Evolutionary conservation across 2,888 invertebrate genomes (phyloP).

Genomic region (Lasiommata megera): DNA sequence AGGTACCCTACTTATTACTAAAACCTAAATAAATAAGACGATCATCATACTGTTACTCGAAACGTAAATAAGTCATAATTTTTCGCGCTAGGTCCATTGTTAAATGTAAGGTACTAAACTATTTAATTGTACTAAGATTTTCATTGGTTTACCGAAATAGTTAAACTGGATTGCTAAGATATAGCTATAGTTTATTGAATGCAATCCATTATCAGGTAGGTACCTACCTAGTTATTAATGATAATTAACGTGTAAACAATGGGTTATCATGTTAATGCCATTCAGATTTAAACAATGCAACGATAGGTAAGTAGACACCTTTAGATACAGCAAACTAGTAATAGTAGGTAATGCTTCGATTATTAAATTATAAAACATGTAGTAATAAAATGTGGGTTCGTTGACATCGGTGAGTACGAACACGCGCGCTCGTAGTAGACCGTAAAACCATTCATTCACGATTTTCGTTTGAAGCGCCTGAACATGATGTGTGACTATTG

Average conservation of each 20-base stretch:
- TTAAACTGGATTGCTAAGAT: no score
- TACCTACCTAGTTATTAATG: no score
- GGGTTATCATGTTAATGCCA: background rate
- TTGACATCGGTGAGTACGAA: conserved; percentile 66
- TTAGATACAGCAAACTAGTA: background rate
- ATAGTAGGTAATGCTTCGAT: conserved; percentile 8
- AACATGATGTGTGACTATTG: conserved; percentile 47
- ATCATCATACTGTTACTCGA: no score
- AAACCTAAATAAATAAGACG: background rate
- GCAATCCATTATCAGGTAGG: no score
- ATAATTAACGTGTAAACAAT: background rate
- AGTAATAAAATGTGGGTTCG: conserved; percentile 57
- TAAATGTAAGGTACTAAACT: no score
- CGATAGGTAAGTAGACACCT: background rate
- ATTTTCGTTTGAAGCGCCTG: conserved; percentile 43
- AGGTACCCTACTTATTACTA: background rate
- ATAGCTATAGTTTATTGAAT: no score
- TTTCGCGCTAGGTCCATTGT: no score
- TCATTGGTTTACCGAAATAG: no score
- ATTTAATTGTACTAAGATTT: no score
- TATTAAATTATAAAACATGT: conserved; percentile 38
- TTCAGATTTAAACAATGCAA: background rate
- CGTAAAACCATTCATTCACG: conserved; percentile 70
- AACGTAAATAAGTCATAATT: no score
- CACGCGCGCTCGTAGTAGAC: conserved; percentile 54